These are phyloP conservation scores for Scaptomyza tumidula DNA, from an alignment of 2,888 invertebrate species.

Conservation along the genomic window DNA sequence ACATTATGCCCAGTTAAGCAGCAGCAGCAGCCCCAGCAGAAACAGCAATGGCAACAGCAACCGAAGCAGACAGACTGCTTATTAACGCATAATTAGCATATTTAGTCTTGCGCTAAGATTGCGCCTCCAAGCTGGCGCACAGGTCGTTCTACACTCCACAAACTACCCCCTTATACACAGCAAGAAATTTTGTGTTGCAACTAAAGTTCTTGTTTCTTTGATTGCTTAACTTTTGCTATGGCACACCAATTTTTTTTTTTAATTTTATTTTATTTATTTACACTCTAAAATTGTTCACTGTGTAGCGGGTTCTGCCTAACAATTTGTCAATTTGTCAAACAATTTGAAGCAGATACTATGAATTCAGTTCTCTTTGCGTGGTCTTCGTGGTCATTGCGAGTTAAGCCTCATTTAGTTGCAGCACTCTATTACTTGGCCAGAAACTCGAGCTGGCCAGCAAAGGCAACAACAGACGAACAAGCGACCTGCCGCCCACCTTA, in stretches of 20 bases:
- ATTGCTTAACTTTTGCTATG: background rate
- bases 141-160: background rate
- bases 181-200: background rate
- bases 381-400: slow-evolving; percentile 58
- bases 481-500: slow-evolving; percentile 34
- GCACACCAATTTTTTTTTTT: no score
- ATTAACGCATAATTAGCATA: slow-evolving; percentile 80
- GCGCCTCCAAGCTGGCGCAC: slow-evolving; percentile 45
- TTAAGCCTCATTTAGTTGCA: slow-evolving; percentile 71
- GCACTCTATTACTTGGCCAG: slow-evolving; percentile 66
- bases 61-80: slow-evolving; percentile 52
- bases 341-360: slow-evolving; percentile 42
- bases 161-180: background rate
- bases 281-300: background rate
- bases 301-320: slow-evolving; percentile 5
- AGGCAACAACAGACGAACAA: slow-evolving; percentile 1
- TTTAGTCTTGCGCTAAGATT: slow-evolving; percentile 71
- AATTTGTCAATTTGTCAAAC: slow-evolving; percentile 65
- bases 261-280: no score
- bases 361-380: slow-evolving; percentile 29
- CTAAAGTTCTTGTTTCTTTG: background rate
- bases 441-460: slow-evolving; percentile 25
- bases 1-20: slow-evolving; percentile 36
- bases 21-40: slow-evolving; percentile 4
- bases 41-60: background rate